Conservation (phyloP, 2,113 vertebrate species). For the Capreolus pygargus region DNA sequence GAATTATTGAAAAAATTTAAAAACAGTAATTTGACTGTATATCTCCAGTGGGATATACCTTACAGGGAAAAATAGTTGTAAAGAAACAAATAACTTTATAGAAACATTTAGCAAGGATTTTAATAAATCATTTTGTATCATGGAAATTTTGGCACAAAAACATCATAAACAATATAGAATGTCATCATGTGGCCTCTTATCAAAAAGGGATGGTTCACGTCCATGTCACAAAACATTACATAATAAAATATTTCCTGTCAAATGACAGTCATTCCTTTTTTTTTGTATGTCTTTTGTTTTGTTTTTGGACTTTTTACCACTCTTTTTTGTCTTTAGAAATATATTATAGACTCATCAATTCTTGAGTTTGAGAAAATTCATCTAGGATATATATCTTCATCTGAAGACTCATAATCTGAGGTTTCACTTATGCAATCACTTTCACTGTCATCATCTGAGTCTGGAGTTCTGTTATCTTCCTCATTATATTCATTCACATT, state of each 20-base stretch:
- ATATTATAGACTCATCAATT: background rate
- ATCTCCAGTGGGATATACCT: background rate
- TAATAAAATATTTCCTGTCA: background rate
- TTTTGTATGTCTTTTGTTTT: background rate
- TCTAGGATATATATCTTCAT: conserved; percentile 3
- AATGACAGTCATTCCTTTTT: background rate
- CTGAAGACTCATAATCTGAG: conserved; percentile 28
- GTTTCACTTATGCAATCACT: conserved; percentile 26
- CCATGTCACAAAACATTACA: background rate
- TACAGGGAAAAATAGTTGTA: conserved; percentile 23
- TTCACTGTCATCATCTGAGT: conserved; percentile 6
- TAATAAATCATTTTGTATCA: conserved; percentile 3
- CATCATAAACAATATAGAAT: background rate
- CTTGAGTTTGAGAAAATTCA: conserved; percentile 30
- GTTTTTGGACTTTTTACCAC: background rate
- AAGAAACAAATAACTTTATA: background rate
- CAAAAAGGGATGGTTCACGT: background rate
- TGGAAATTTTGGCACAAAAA: background rate
- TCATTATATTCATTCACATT: conserved; percentile 27
- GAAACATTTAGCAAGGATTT: background rate
- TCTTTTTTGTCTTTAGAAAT: conserved; percentile 34
- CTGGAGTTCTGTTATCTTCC: conserved; percentile 25
- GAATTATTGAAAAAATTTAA: background rate
- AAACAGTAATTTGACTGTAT: background rate
- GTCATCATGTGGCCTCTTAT: background rate